Base-by-base conservation (phyloP, 2,797 vertebrate genomes). In the Pseudochromis fuscus region DNA sequence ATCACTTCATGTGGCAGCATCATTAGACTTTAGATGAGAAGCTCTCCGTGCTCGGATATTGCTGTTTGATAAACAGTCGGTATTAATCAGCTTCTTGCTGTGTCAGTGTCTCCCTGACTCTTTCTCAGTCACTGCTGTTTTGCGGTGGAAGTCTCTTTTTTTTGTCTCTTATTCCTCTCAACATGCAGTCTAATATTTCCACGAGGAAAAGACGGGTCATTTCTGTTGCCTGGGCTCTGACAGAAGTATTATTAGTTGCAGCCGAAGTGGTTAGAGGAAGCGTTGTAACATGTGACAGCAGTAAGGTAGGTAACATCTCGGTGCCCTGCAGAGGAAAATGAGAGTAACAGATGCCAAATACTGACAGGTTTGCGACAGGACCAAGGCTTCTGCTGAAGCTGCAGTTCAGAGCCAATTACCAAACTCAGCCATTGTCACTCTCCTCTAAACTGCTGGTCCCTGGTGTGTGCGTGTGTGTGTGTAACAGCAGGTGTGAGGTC, bases 361-460 rank as follows among this genome's bases (percentile, higher is more conserved):
- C 67, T 84, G 88, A 87, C 85, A 86, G 83, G 57, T 80, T 70
- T 85, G 72, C 33, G 58, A 87, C 82, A 83, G 81, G 72, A 77
- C 77, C 0, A 25, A 61, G 77, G 64, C 59, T 90, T 90, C 66
- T 83, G 89, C 89, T 91, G 89, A 92, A 80, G 72, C 82, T 81
- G 86, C 90, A 88, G 59, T 88, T 89, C 75, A 72, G 67, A 79
- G 73, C 90, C 88, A 92, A 92, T 92, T 91, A 92, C 85, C 70
- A 72, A 82, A 84, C 72, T 82, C 75, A 48, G 71, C 74, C 78
- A 61, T 60, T 88, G 89, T 88, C 87, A 83, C 57, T 83, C 76
- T 81, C 45, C 15, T 60, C 69, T 67, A 67, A 72, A 65, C 55
- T 72, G 23, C 51, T 64, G 30, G 77, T 40, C 44, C 9, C 42